phyloP scores from a whole-genome alignment of 2,888 invertebrate genomes.

The Aporophyla nigra region DNA sequence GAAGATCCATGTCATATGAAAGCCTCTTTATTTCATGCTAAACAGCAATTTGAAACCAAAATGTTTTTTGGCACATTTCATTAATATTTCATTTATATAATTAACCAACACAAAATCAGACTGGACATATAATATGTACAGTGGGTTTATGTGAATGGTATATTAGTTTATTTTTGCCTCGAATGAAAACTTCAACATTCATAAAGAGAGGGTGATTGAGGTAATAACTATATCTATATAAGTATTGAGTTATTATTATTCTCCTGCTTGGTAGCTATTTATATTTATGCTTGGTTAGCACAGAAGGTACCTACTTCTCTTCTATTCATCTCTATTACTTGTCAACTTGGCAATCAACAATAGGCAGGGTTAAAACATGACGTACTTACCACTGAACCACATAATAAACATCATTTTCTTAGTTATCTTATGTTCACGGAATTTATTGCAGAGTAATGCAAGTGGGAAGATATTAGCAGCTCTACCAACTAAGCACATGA shows the following conservation, averaged over 20 bases:
- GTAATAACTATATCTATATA: too few species aligned
- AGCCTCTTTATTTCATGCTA: neutral
- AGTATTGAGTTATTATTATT: too few species aligned
- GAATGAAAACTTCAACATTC: neutral
- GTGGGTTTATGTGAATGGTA: neutral
- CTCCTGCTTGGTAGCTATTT: neutral
- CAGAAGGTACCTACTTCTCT: neutral
- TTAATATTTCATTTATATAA: too few species aligned
- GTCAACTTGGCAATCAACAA: too few species aligned
- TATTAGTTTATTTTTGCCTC: neutral
- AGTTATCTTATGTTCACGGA: constrained; percentile 99
- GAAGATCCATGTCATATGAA: neutral
- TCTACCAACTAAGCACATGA: constrained; percentile 97
- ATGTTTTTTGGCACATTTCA: neutral
- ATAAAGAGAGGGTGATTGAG: too few species aligned
- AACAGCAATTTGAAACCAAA: too few species aligned
- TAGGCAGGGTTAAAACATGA: neutral
- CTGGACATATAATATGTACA: too few species aligned
- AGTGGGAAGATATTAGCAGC: constrained; percentile 99
- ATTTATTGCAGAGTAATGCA: constrained; percentile 97
- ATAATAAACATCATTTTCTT: constrained; percentile 99
- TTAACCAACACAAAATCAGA: too few species aligned
- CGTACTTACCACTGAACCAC: constrained; percentile 98
- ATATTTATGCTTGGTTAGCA: too few species aligned
- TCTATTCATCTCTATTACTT: neutral